Evolutionary conservation across 2,113 vertebrate species (phyloP), one percentile per base, ranked within the genome.

Genomic region (Nothocercus julius): DNA sequence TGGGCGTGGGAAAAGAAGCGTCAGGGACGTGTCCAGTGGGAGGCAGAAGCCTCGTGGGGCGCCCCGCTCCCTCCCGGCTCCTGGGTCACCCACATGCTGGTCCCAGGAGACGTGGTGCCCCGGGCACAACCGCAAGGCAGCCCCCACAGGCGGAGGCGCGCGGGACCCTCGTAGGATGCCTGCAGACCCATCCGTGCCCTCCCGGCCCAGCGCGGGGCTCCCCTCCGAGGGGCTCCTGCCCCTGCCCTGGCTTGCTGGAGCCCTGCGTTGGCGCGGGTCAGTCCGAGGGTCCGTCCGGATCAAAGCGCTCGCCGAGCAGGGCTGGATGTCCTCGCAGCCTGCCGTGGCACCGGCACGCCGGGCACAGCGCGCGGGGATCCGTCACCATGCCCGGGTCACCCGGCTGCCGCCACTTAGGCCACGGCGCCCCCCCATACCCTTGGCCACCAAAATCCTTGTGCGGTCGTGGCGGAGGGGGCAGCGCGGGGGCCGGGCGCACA

Each of bases 1-100:
- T 99, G 98, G 6, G 9, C 51, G 54, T 82, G 96, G 68, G 88
- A 36, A 70, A 62, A 89, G 14, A 24, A 18, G 59, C 9, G 3
- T 96, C 40, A 58, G 79, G n/a, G 51, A 54, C 7, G 62, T 11
- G 45, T 18, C 45, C 45, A 47, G 19, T 9, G 45, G 34, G 22
- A 27, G 47, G 47, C 11, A 53, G 17, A 12, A 72, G 20, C 34
- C 34, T 13, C 38, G 5, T 18, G 25, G 34, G 25, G 25, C 18
- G 34, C 28, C 8, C 25, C 34, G 5, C 49, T 34, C 27, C 11
- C 25, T 28, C 25, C 67, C 32, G 22, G 22, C 32, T 49, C 24
- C 49, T 8, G 17, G 25, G 27, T 18, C 17, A 34, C 49, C 36
- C 49, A 20, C 15, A 11, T 16, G 21, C 24, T 5, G 5, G 19